Percentiles rank a stretch among this genome's conserved stretches.
phyloP scores from a whole-genome alignment of 1,140 invertebrate species.

The Magallana ariakensis region DNA sequence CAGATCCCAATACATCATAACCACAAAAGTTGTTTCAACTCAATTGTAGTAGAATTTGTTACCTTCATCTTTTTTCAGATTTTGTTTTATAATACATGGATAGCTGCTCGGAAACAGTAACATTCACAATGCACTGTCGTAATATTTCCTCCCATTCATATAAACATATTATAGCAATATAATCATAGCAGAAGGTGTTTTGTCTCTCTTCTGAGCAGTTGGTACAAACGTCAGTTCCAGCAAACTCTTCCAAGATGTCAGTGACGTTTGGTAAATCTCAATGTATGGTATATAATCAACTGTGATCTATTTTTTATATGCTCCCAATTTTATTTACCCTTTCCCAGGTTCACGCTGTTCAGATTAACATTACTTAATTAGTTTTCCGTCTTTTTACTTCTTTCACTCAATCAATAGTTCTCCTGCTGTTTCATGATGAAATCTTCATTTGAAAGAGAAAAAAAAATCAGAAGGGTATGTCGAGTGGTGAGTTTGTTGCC shows the following conservation, averaged over 20 bases:
- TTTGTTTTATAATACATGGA: neutral
- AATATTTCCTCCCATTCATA: conserved; percentile 14
- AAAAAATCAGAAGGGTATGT: conserved; percentile 19
- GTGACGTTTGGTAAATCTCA: conserved; percentile 15
- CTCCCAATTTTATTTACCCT: conserved; percentile 14
- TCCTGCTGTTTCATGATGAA: conserved; percentile 28
- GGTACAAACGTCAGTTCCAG: neutral
- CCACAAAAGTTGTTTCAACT: neutral
- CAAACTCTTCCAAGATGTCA: neutral
- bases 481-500: neutral
- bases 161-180: conserved; percentile 8
- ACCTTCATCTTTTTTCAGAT: neutral
- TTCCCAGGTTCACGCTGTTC: neutral
- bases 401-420: conserved; percentile 6
- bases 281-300: neutral
- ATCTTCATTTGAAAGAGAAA: conserved; percentile 9
- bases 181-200: too few species aligned
- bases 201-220: neutral
- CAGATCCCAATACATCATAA: neutral
- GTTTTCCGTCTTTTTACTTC: conserved; percentile 26
- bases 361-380: conserved; percentile 33
- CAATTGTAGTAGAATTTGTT: neutral
- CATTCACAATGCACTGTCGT: neutral
- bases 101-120: neutral
- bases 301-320: neutral